phyloP scores from a whole-genome alignment of 1,140 invertebrate genomes.

The Oscheius sp. region DNA sequence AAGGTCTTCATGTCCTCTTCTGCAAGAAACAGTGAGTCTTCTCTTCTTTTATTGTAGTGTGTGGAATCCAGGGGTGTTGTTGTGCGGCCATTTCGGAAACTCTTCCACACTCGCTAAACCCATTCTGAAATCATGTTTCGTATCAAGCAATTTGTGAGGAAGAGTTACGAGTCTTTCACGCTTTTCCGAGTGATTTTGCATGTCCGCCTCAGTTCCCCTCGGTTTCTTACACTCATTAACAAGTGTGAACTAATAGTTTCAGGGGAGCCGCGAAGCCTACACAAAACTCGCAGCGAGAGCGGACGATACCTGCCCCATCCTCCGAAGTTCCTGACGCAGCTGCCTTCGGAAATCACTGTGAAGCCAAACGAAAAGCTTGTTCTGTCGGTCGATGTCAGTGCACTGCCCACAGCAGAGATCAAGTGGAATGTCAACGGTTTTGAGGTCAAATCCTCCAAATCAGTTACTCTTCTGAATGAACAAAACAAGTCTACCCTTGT shows the following conservation, averaged over 20 bases:
- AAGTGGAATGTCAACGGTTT: slow-evolving; percentile 53
- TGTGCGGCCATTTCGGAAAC: background rate
- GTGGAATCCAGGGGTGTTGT: slow-evolving; percentile 3
- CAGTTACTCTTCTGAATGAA: slow-evolving; percentile 44
- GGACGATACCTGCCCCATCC: slow-evolving; percentile 37
- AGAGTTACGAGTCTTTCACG: too few relatives aligned
- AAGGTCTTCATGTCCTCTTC: background rate
- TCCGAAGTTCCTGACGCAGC: slow-evolving; percentile 46
- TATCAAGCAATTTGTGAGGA: too few relatives aligned
- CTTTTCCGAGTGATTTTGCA: slow-evolving; percentile 2
- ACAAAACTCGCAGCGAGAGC: slow-evolving; percentile 7
- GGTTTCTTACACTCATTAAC: slow-evolving; percentile 5
- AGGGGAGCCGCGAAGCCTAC: slow-evolving; percentile 1
- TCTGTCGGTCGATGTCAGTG: slow-evolving; percentile 42
- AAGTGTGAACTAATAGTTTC: background rate
- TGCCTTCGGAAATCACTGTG: slow-evolving; percentile 48
- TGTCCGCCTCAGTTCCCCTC: slow-evolving; percentile 17
- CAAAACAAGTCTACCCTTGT: slow-evolving; percentile 49
- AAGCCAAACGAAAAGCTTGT: slow-evolving; percentile 46
- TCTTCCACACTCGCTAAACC: background rate
- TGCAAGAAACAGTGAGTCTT: background rate
- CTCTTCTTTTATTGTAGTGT: background rate
- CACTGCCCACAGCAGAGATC: slow-evolving; percentile 49
- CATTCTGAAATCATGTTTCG: background rate
- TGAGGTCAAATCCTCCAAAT: slow-evolving; percentile 35